Evolutionary conservation across 2,797 vertebrate species (phyloP), one percentile per base, ranked within the genome.

Genomic region (Galaxias olidus): DNA sequence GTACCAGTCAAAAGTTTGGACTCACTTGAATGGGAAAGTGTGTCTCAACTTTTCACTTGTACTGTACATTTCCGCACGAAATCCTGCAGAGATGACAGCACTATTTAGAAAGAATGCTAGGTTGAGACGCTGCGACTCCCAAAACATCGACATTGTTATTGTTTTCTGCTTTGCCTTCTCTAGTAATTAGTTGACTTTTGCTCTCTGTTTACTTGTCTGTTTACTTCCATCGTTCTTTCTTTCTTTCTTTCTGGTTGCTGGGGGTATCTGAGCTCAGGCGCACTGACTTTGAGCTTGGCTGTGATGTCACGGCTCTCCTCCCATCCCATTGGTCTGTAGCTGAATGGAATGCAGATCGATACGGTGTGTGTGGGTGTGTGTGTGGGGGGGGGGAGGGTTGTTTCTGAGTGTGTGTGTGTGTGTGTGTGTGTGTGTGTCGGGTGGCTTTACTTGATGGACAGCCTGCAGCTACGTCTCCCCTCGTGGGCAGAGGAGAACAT

Each of bases 191-290:
- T n/a, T n/a, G n/a, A n/a, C n/a, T n/a, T n/a, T n/a, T n/a, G n/a
- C n/a, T n/a, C n/a, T n/a, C n/a, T 30, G 30, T 30, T 2, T 2
- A 30, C 6, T 44, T 0, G n/a, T n/a, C 44, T 8, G 41, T 14
- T 17, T 53, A 61, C 48, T 67, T 63, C 53, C 59, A 77, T 61
- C 66, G 72, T 76, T 48, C 52, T 47, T 11, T 40, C 9, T 4
- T 66, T 14, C 2, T 2, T 20, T 42, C 13, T 53, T 19, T n/a
- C 20, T 42, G 15, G 50, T 13, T 52, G 15, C 11, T 53, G 41
- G 15, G 15, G 10, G 9, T n/a, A 12, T 20, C n/a, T 6, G 8
- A 49, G 17, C 18, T 0, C 43, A 19, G 41, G 8, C 41, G 17
- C 18, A 54, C 53, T 17, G n/a, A 12, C 48, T 51, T 17, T 42